Conservation (phyloP, 2,888 invertebrate genomes). For the Psococerastis gibbosa region DNA sequence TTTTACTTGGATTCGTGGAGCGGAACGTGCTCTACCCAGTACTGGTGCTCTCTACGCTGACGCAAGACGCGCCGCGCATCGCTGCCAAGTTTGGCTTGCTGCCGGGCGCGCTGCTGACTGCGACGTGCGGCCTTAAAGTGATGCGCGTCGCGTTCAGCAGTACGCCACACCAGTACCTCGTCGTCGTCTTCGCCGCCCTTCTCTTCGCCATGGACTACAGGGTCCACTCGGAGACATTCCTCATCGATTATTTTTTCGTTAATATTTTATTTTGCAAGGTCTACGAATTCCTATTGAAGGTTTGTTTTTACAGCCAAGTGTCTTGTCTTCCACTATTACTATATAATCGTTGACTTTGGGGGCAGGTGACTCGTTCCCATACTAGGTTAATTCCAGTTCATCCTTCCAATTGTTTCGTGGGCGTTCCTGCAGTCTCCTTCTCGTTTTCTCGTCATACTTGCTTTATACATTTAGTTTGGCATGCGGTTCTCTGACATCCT, state of each 20-base stretch:
- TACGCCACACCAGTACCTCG: conserved; percentile 77
- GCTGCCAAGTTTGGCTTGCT: conserved; percentile 58
- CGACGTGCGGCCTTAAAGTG: conserved; percentile 73
- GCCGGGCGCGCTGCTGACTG: conserved; percentile 62
- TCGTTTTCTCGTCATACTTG: no score
- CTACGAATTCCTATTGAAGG: conserved; percentile 83
- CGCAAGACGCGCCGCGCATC: conserved; percentile 63
- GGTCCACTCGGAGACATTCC: conserved; percentile 64
- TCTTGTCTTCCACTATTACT: no score
- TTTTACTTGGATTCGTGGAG: conserved; percentile 78
- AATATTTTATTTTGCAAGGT: conserved; percentile 76
- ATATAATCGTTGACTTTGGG: no score
- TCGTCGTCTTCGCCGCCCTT: conserved; percentile 74
- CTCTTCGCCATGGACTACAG: conserved; percentile 71
- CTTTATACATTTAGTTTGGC: no score
- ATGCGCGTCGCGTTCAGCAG: conserved; percentile 81
- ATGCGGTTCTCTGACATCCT: no score
- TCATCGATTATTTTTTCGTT: conserved; percentile 82
- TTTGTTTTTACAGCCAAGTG: conserved; percentile 22
- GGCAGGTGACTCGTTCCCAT: no score
- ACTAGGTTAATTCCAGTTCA: neutral
- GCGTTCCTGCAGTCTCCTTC: no score
- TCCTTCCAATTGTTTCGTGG: neutral
- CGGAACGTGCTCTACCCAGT: conserved; percentile 82
- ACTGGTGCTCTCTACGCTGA: conserved; percentile 71